Evolutionary conservation across 2,113 vertebrate genomes (phyloP), one percentile per base, ranked within the genome.

Genomic region (Ceyx cyanopectus): DNA sequence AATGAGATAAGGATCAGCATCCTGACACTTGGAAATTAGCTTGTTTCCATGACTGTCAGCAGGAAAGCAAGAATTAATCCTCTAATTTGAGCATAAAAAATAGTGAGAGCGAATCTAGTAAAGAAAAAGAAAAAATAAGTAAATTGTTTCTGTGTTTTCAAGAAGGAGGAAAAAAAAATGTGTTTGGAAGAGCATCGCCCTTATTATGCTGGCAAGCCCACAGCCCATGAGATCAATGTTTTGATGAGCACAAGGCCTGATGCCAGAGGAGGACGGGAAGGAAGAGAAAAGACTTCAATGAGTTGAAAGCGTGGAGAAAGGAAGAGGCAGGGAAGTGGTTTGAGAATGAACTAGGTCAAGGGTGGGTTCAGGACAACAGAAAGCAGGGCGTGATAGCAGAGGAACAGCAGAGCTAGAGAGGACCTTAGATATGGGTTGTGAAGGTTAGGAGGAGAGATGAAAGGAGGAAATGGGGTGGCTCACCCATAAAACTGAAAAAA

Each of bases 161-260:
- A 81, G 57, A 6, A 24, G 19, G 9, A 10, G 7, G 5, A 0
- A 17, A 6, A 26, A 2, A 11, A 48, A 17, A 45, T 40, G 61
- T 26, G 62, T 58, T 91, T 94, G 81, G 78, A 93, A 89, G 41
- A 92, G 85, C 89, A 82, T 63, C 80, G 75, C 87, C 93, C 79
- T 87, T 82, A 72, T 93, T 89, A 76, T 27, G 75, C 79, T 94
- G 91, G 94, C 95, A 95, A 34, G 72, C 50, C 85, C 79, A 58
- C 85, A 94, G 72, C 51, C 87, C 43, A 80, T 66, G 85, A 94
- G 87, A 95, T 94, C 94, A 87, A 69, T 80, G 85, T 92, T 95
- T 91, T 95, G 93, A 94, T 82, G 93, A 95, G 92, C 93, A 80
- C 32, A 30, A 73, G 79, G 70, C 61, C 60, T 29, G 15, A 68